Conservation (phyloP, 2,797 vertebrate species). For the Epinephelus coioides region DNA sequence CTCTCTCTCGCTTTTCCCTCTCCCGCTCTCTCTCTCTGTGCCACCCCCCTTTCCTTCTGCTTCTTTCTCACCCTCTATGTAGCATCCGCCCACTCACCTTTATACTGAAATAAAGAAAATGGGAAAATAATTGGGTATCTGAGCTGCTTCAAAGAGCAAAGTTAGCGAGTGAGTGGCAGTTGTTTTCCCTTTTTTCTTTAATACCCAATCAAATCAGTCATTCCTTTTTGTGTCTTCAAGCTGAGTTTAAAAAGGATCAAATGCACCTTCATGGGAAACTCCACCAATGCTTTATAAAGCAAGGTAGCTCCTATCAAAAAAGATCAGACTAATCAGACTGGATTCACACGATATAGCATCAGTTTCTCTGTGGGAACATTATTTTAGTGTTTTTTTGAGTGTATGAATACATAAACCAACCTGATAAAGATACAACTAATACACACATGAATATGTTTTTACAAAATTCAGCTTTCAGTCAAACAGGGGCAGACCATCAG, state of each 20-base stretch:
- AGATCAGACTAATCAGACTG: not conserved
- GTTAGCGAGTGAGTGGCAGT: slow-evolving; percentile 38
- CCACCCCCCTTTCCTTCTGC: slow-evolving; percentile 57
- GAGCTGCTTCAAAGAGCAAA: slow-evolving; percentile 54
- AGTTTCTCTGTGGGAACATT: not conserved
- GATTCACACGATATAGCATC: not conserved
- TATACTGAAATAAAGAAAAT: slow-evolving; percentile 65
- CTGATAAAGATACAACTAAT: not conserved
- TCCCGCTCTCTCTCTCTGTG: slow-evolving; percentile 29
- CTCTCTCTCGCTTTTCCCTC: slow-evolving; percentile 30
- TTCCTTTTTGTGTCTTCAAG: slow-evolving; percentile 1
- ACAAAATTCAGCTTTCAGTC: slow-evolving; percentile 2
- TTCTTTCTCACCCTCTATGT: slow-evolving; percentile 67
- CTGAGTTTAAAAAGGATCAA: slow-evolving; percentile 35
- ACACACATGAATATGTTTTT: not conserved
- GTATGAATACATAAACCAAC: not conserved
- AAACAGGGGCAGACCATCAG: slow-evolving; percentile 19
- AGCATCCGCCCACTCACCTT: slow-evolving; percentile 76
- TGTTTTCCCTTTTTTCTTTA: slow-evolving; percentile 24
- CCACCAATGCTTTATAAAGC: not conserved
- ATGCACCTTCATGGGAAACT: slow-evolving; percentile 12
- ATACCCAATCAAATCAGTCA: slow-evolving; percentile 39
- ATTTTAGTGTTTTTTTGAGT: not conserved
- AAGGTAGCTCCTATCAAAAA: not conserved
- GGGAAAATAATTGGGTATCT: slow-evolving; percentile 50